Conservation (phyloP, 1,140 invertebrate species). For the Drosophila ambigua region DNA sequence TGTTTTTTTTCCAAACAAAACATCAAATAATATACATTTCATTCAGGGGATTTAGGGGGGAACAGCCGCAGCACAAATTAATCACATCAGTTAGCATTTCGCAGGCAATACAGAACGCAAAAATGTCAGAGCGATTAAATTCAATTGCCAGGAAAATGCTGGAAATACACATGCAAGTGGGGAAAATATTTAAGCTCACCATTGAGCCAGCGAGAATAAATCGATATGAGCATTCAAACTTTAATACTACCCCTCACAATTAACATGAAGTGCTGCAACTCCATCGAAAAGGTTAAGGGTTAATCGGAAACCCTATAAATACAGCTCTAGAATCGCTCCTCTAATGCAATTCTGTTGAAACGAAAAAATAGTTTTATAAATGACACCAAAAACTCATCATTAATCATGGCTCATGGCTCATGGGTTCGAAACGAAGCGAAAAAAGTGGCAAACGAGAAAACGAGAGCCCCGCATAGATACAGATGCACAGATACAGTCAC, state of each 20-base stretch:
- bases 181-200: not conserved
- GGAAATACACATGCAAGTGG: constrained; percentile 3
- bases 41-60: no score
- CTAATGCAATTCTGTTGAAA: not conserved
- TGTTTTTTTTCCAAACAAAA: no score
- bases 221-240: no score
- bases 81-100: constrained; percentile 20
- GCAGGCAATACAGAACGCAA: constrained; percentile 1
- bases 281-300: not conserved
- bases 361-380: not conserved
- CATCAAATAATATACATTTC: no score
- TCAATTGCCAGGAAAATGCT: constrained; percentile 1
- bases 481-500: not conserved
- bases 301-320: not conserved
- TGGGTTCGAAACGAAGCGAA: constrained; percentile 20
- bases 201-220: no score
- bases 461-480: constrained; percentile 9
- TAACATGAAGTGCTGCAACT: no score
- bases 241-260: no score
- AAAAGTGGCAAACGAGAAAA: constrained; percentile 25
- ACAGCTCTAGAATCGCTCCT: no score
- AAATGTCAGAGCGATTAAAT: constrained; percentile 27
- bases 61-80: constrained; percentile 11
- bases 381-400: constrained; percentile 22
- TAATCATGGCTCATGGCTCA: constrained; percentile 46